A percentile compares a stretch with the other conserved stretches of the same genome.
Evolutionary conservation across 2,797 vertebrate species (phyloP).

Genomic region (Ctenochaetus hawaiiensis): DNA sequence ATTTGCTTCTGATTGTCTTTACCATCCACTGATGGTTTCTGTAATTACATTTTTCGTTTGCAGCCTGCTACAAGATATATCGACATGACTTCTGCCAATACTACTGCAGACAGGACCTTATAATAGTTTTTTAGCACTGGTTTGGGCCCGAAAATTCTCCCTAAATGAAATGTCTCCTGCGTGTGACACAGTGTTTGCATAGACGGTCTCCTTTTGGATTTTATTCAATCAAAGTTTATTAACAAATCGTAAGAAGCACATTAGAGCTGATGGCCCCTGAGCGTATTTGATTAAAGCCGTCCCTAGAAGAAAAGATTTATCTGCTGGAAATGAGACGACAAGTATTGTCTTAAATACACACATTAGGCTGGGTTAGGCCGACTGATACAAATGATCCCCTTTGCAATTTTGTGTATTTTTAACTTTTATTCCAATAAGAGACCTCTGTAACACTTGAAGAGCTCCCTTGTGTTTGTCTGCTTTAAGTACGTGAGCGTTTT

Average conservation of each 20-base stretch:
- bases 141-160: slow-evolving; percentile 10
- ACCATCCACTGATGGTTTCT: slow-evolving; percentile 53
- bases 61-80: slow-evolving; percentile 40
- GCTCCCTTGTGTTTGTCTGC: background rate
- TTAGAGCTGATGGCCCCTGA: slow-evolving; percentile 51
- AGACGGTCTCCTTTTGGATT: slow-evolving; percentile 37
- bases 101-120: slow-evolving; percentile 6
- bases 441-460: background rate
- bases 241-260: slow-evolving; percentile 55
- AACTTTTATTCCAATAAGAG: slow-evolving; percentile 30
- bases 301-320: slow-evolving; percentile 50
- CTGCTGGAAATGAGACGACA: slow-evolving; percentile 48
- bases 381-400: slow-evolving; percentile 57
- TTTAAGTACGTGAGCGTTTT: background rate
- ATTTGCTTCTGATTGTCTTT: slow-evolving; percentile 74
- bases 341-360: slow-evolving; percentile 57
- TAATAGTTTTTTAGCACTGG: slow-evolving; percentile 4
- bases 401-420: slow-evolving; percentile 24
- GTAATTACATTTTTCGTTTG: slow-evolving; percentile 58
- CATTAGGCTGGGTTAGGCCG: slow-evolving; percentile 60
- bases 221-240: slow-evolving; percentile 71
- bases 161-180: slow-evolving; percentile 26
- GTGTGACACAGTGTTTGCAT: slow-evolving; percentile 37
- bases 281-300: slow-evolving; percentile 63
- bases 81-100: slow-evolving; percentile 35